Percentiles rank a stretch among this genome's conserved stretches.
These are phyloP conservation scores for Oryzias celebensis DNA, from an alignment of 2,113 vertebrate genomes.

Conservation along the genomic window DNA sequence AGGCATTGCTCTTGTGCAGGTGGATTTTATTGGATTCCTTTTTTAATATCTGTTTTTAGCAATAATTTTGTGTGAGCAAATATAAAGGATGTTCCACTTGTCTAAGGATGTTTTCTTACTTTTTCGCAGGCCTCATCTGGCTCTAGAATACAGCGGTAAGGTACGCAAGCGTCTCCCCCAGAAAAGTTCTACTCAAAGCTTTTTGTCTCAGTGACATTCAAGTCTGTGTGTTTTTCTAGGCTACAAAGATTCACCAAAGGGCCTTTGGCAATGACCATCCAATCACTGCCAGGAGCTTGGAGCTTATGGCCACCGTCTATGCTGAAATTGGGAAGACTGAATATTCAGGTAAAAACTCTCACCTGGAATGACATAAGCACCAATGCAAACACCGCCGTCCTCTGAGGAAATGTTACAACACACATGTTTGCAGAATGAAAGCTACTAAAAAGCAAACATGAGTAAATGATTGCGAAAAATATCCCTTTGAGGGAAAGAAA, in stretches of 20 bases:
- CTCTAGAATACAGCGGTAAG: conserved; percentile 79
- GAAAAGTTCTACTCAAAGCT: not conserved
- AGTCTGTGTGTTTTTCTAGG: conserved; percentile 56
- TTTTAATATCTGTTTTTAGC: not conserved
- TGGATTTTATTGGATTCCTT: conserved; percentile 1
- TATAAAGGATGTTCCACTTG: not conserved
- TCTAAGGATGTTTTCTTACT: conserved; percentile 5
- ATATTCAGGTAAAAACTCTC: conserved; percentile 79
- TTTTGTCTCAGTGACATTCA: not conserved
- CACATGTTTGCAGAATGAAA: not conserved
- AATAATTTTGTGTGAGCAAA: not conserved
- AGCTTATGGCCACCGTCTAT: conserved; percentile 80
- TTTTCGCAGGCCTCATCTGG: conserved; percentile 79
- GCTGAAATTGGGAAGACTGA: conserved; percentile 80
- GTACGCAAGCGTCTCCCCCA: conserved; percentile 45
- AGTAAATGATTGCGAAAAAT: not conserved
- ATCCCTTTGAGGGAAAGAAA: too few relatives aligned
- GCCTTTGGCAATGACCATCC: conserved; percentile 78
- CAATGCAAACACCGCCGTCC: conserved; percentile 1
- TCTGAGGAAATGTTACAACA: not conserved
- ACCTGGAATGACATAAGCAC: not conserved
- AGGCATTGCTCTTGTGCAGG: not conserved
- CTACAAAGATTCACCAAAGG: conserved; percentile 81
- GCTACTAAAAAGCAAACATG: conserved; percentile 19
- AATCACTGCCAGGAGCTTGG: conserved; percentile 77